Percentiles rank a stretch among this genome's conserved stretches.
phyloP scores from a whole-genome alignment of 2,113 vertebrate genomes.

The Colius striatus region DNA sequence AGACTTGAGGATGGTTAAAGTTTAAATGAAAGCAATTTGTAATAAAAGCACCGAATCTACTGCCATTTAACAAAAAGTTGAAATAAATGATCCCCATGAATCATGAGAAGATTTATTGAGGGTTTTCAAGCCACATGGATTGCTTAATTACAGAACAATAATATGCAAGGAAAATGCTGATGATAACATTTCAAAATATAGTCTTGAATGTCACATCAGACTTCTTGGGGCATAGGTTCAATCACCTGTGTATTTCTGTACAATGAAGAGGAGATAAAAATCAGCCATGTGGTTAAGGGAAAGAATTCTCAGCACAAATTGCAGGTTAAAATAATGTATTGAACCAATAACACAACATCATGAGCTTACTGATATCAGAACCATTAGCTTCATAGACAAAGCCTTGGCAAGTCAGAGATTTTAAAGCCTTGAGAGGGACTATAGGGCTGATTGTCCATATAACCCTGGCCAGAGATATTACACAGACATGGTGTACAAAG shows the following conservation, averaged over 20 bases:
- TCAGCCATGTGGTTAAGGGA: background rate
- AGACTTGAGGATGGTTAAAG: constrained; percentile 27
- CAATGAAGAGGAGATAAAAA: constrained; percentile 10
- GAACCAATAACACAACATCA: background rate
- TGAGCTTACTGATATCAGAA: background rate
- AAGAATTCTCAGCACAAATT: background rate
- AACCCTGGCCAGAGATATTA: background rate
- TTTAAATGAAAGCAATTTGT: constrained; percentile 75
- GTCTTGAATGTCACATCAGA: background rate
- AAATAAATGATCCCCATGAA: constrained; percentile 69
- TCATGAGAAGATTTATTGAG: constrained; percentile 49
- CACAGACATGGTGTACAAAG: background rate
- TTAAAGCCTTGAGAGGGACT: background rate
- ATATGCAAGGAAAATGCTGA: constrained; percentile 15
- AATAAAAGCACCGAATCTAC: constrained; percentile 67
- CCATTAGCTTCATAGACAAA: background rate
- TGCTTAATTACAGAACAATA: constrained; percentile 24
- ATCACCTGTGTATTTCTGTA: background rate
- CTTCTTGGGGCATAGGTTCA: background rate
- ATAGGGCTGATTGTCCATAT: background rate
- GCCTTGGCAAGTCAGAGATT: background rate
- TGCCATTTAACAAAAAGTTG: constrained; percentile 61
- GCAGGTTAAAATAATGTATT: constrained; percentile 7
- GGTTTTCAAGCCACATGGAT: background rate
- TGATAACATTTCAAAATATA: background rate